These are phyloP conservation scores for Brachypteracias leptosomus DNA, from an alignment of 2,113 vertebrate species.

Conservation along the genomic window DNA sequence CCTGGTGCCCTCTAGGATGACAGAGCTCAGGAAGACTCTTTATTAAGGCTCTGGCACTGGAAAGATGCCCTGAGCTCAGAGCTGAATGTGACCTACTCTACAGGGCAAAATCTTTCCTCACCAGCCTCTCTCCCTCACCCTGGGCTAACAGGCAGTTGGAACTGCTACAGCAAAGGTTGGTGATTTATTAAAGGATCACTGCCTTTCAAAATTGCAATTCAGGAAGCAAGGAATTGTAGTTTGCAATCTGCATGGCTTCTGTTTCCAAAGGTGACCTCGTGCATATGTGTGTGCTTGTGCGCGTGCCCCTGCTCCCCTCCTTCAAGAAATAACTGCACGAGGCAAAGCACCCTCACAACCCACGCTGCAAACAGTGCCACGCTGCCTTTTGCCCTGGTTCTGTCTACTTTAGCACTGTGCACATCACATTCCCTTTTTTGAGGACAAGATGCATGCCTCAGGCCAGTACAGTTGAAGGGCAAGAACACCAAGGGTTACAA, in stretches of 20 bases:
- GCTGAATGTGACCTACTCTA: background rate
- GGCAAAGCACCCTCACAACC: background rate
- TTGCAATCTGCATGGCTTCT: background rate
- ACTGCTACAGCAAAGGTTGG: background rate
- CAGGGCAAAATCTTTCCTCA: background rate
- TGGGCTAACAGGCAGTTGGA: background rate
- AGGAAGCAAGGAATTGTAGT: background rate
- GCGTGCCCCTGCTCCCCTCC: background rate
- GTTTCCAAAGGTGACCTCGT: background rate
- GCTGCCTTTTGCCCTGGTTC: fast-evolving
- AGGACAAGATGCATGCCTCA: background rate
- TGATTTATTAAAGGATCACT: background rate
- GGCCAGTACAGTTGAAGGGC: background rate
- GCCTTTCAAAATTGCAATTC: background rate
- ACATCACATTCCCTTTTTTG: background rate
- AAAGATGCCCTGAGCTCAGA: background rate
- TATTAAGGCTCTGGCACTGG: background rate
- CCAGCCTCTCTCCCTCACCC: background rate
- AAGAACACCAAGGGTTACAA: background rate
- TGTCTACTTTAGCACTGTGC: background rate
- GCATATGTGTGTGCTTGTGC: background rate
- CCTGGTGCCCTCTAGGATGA: background rate
- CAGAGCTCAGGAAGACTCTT: background rate
- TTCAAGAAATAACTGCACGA: background rate
- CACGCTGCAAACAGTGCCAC: fast-evolving